Evolutionary conservation across 2,888 invertebrate species (phyloP).

Genomic region (Asteroscopus sphinx): DNA sequence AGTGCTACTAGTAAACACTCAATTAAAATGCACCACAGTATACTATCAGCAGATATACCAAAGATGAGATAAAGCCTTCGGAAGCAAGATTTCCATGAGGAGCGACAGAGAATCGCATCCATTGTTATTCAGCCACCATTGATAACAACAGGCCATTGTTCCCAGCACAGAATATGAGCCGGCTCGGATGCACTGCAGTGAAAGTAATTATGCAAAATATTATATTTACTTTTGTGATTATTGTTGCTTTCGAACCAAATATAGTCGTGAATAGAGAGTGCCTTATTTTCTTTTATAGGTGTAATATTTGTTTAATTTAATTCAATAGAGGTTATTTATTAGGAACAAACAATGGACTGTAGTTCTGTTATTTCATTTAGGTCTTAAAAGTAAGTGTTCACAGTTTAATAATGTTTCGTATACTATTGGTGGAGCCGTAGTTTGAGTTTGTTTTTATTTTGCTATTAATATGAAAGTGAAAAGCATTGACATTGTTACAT

Average conservation of each 20-base stretch:
- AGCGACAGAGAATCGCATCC: slow-evolving; percentile 32
- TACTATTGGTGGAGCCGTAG: too few relatives aligned
- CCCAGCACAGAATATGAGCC: slow-evolving; percentile 20
- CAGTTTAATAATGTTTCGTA: too few relatives aligned
- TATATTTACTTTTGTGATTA: slow-evolving; percentile 24
- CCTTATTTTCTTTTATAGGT: background rate
- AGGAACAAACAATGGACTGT: too few relatives aligned
- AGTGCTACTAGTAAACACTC: too few relatives aligned
- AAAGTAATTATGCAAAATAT: slow-evolving; percentile 43
- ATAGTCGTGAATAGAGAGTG: background rate
- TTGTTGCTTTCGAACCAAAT: slow-evolving; percentile 2
- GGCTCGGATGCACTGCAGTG: slow-evolving; percentile 28
- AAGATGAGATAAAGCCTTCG: slow-evolving; percentile 33
- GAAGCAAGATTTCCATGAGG: slow-evolving; percentile 43
- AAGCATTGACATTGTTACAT: too few relatives aligned
- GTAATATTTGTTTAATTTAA: background rate
- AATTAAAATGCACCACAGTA: background rate
- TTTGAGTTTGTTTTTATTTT: too few relatives aligned
- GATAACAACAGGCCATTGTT: slow-evolving; percentile 37
- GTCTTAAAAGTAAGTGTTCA: too few relatives aligned
- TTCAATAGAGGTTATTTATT: too few relatives aligned
- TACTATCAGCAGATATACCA: background rate
- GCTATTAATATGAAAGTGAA: too few relatives aligned
- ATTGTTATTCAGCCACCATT: slow-evolving; percentile 41
- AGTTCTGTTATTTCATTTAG: too few relatives aligned